A percentile compares a stretch with the other conserved stretches of the same genome.
Conservation (phyloP, 1,140 invertebrate genomes). For the Lysiphlebus fabarum region DNA sequence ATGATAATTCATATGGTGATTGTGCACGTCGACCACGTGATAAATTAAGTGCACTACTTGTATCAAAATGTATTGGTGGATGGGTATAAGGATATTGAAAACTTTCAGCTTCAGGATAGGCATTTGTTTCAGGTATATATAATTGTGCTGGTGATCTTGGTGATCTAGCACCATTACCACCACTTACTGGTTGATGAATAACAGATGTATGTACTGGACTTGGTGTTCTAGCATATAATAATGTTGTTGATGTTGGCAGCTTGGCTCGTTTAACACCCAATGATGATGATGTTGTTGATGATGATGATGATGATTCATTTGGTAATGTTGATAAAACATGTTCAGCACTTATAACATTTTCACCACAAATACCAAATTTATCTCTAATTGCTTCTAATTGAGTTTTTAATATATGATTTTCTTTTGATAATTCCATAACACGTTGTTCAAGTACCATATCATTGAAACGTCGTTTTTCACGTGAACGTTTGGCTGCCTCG, state of each 20-base stretch:
- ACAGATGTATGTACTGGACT: constrained; percentile 67
- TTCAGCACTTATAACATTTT: constrained; percentile 79
- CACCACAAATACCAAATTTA: constrained; percentile 87
- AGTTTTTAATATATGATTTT: constrained; percentile 89
- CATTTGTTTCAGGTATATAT: constrained; percentile 27
- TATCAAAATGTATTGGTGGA: constrained; percentile 54
- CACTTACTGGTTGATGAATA: constrained; percentile 61
- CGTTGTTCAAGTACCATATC: constrained; percentile 94
- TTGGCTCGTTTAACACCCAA: constrained; percentile 79
- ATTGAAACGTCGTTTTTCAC: constrained; percentile 93
- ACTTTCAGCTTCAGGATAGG: constrained; percentile 45
- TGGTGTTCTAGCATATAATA: constrained; percentile 60
- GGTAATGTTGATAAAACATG: constrained; percentile 82
- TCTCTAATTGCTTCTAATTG: constrained; percentile 90
- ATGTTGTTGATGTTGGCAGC: constrained; percentile 51
- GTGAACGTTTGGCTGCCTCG: constrained; percentile 89
- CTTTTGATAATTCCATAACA: constrained; percentile 90
- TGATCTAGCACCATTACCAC: constrained; percentile 45
- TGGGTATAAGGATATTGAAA: constrained; percentile 56
- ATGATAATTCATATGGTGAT: constrained; percentile 68
- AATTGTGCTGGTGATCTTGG: constrained; percentile 48
- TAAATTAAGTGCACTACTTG: constrained; percentile 64
- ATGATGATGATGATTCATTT: constrained; percentile 75
- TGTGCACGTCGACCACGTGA: constrained; percentile 58
- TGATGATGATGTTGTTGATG: constrained; percentile 78